Conservation (phyloP, 2,113 vertebrate genomes). For the Dasyurus viverrinus region DNA sequence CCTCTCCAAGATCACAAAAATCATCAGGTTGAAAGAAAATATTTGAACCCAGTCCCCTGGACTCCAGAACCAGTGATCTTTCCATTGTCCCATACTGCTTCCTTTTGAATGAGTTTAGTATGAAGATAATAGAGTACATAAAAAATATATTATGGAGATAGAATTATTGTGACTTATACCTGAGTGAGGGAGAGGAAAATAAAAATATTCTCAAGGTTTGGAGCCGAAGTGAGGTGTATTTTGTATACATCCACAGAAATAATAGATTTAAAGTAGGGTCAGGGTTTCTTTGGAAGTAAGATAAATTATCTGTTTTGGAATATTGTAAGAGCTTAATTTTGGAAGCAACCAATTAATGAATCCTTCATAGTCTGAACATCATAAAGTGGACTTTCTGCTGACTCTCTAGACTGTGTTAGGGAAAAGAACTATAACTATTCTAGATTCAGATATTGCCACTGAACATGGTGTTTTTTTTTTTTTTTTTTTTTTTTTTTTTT, state of each 20-base stretch:
- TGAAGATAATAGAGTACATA: neutral
- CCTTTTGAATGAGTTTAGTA: neutral
- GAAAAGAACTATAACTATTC: neutral
- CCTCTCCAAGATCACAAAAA: neutral
- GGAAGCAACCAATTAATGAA: neutral
- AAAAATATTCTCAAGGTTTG: neutral
- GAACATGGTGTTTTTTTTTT: conserved; percentile 18
- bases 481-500: conserved; percentile 23
- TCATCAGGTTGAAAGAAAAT: neutral
- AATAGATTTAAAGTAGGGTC: neutral
- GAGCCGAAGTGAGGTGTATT: neutral
- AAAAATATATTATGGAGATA: neutral
- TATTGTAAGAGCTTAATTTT: neutral
- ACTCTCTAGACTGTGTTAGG: neutral
- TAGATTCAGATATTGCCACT: neutral
- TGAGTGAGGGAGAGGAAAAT: neutral
- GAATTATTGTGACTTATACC: neutral
- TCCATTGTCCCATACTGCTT: neutral
- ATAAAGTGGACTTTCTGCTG: neutral
- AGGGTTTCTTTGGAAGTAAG: neutral
- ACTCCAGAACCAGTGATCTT: neutral
- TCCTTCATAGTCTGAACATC: neutral
- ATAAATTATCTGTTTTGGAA: neutral
- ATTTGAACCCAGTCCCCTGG: neutral
- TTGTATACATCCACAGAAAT: neutral